Base-by-base conservation (phyloP, 2,888 invertebrate genomes). In the Drosophila merina region DNA sequence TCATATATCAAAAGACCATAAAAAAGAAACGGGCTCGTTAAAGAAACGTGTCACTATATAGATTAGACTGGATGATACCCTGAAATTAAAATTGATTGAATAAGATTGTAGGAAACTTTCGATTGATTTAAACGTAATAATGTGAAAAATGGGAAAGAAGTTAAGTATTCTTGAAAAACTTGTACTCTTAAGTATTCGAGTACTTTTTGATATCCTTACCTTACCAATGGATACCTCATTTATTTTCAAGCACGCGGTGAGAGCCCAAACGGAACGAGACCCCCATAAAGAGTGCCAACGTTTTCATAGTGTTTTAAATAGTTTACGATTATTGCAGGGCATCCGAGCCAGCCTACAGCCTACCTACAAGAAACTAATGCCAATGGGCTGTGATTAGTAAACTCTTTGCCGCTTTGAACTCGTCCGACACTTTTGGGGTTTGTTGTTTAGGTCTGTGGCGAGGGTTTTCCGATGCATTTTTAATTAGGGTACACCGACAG, bases 281-380 rank as follows among this genome's bases (percentile, higher is more conserved):
- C 56, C 56, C 71, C 79, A 85, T 82, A 86, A 82, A 86, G 86
- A 85, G 74, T 69, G 58, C 31, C 62, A 85, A 86, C 86, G 77
- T 86, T 77, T 84, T 84, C 81, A 86, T 84, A 83, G 84, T 68
- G 70, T 58, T 63, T 58, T 58, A 76, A 74, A 74, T 84, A 72
- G 82, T 84, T 84, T 88, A 84, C 74, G 84, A 88, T 84, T 84
- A 84, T 84, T 78, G 85, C 88, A 74, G 68, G 71, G 60, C 58
- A 63, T 63, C 69, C 47, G 67, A 66, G 51, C n/a, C 14, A 14
- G 14, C 14, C 14, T 14, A 14, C 60, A 57, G 58, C 74, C 33
- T 42, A 52, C 68, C 55, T 52, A 58, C 58, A 48, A 38, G 68
- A 59, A 70, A 67, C 57, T 54, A 72, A 72, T 72, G 59, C 72